Conservation (phyloP, 37 sponge, comb jelly and placozoan genomes). For the Ianthella basta region DNA sequence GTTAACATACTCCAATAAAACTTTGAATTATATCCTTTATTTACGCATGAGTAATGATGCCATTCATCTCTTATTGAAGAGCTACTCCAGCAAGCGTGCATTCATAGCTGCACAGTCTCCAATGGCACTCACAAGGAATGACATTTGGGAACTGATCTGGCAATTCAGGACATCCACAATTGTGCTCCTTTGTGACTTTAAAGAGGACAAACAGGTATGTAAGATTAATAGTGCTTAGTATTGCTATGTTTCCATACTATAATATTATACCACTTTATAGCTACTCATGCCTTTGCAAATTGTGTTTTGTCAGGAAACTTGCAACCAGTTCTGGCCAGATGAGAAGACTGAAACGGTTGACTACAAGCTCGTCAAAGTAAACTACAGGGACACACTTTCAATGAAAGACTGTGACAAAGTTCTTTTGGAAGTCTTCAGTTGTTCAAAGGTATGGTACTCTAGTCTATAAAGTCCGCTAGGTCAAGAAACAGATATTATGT, state of each 20-base stretch:
- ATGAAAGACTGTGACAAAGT: too few relatives aligned
- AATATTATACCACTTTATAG: neutral
- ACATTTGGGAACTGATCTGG: conserved; percentile 11
- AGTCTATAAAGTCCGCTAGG: too few relatives aligned
- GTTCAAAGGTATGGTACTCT: too few relatives aligned
- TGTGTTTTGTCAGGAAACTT: neutral
- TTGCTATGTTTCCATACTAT: too few relatives aligned
- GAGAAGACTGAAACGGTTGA: neutral
- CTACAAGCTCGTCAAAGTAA: neutral
- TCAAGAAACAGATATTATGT: too few relatives aligned
- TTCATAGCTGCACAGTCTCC: conserved; percentile 30
- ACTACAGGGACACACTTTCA: too few relatives aligned
- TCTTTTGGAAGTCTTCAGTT: too few relatives aligned
- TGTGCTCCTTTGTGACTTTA: neutral
- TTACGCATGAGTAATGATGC: too few relatives aligned
- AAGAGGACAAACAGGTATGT: neutral
- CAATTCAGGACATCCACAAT: neutral
- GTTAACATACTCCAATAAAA: too few relatives aligned
- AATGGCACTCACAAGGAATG: neutral
- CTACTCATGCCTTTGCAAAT: neutral
- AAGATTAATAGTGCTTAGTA: too few relatives aligned
- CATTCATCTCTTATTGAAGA: neutral
- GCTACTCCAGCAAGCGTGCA: neutral
- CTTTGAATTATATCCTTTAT: too few relatives aligned
- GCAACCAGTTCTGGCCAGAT: neutral